Evolutionary conservation across 2,797 vertebrate species (phyloP).

Genomic region (Limosa lapponica): DNA sequence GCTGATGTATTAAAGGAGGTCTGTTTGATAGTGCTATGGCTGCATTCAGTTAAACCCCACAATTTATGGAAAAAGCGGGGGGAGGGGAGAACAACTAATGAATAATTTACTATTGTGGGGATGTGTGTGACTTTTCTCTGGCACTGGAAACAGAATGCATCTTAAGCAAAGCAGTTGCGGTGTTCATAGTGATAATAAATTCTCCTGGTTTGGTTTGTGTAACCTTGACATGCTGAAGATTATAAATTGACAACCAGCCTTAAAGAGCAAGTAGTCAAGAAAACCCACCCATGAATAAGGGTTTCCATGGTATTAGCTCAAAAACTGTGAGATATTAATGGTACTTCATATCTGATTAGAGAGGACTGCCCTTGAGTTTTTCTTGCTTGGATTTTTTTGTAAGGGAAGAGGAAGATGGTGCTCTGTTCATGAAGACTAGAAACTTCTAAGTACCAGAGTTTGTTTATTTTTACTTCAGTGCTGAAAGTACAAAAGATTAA

Average conservation of each 20-base stretch:
- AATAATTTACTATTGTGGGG: not conserved
- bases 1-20: not conserved
- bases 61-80: not conserved
- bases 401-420: not conserved
- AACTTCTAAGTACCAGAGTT: not conserved
- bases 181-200: not conserved
- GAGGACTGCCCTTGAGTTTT: not conserved
- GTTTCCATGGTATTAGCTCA: not conserved
- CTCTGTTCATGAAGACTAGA: not conserved
- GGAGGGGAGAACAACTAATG: not conserved
- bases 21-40: not conserved
- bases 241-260: not conserved
- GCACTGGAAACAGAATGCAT: not conserved
- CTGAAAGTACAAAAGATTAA: not conserved
- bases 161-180: not conserved
- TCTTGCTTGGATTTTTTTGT: not conserved
- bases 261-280: not conserved
- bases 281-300: fast-evolving
- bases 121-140: not conserved
- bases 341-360: not conserved
- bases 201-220: not conserved
- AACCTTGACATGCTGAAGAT: not conserved
- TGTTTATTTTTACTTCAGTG: not conserved
- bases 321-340: not conserved
- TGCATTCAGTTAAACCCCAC: not conserved